phyloP scores from a whole-genome alignment of 2,797 vertebrate species.

The Coregonus ussuriensis region DNA sequence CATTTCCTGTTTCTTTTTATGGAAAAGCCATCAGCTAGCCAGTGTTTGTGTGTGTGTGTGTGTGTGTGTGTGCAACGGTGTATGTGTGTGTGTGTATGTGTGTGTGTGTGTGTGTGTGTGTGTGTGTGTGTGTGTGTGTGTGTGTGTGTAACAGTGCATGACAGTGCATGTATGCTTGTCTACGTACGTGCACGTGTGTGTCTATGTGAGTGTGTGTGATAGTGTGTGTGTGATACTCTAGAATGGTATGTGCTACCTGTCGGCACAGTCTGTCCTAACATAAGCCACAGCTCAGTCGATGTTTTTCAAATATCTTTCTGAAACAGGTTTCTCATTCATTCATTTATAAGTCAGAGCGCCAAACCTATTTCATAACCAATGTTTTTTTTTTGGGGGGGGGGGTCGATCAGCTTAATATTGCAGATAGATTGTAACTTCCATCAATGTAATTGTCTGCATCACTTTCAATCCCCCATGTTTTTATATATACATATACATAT shows the following conservation, averaged over 20 bases:
- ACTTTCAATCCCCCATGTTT: too few relatives aligned
- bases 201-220: background rate
- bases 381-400: background rate
- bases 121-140: too few relatives aligned
- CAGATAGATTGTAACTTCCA: too few relatives aligned
- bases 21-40: conserved; percentile 20
- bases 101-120: too few relatives aligned
- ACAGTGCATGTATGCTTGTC: too few relatives aligned
- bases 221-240: background rate
- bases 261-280: background rate
- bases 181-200: background rate
- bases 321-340: background rate
- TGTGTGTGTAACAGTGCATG: too few relatives aligned
- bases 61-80: background rate
- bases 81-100: too few relatives aligned
- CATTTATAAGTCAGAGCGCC: background rate
- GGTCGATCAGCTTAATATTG: too few relatives aligned
- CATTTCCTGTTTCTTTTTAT: conserved; percentile 31
- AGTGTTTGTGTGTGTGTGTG: background rate
- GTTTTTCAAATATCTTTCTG: background rate
- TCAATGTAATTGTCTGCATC: too few relatives aligned
- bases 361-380: background rate
- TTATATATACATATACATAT: too few relatives aligned
- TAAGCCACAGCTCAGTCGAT: background rate
- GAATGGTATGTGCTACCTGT: background rate